Conservation (phyloP, 2,113 vertebrate species). For the Trochalopteron elliotii region DNA sequence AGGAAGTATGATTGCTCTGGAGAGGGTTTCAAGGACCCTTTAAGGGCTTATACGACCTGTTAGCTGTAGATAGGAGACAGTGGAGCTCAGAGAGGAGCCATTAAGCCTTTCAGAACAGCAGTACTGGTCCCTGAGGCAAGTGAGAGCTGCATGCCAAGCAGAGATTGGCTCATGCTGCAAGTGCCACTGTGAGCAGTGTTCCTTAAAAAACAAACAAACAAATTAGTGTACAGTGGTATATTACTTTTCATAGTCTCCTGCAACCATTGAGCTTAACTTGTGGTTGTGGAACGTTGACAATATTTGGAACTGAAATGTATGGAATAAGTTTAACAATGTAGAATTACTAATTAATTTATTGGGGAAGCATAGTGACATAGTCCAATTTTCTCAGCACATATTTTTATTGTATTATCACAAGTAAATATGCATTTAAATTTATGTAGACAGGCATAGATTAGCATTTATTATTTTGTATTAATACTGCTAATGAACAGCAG, state of each 20-base stretch:
- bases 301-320: background rate
- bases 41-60: slow-evolving; percentile 8
- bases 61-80: slow-evolving; percentile 19
- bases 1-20: slow-evolving; percentile 1
- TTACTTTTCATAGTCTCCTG: background rate
- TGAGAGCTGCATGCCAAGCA: background rate
- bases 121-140: background rate
- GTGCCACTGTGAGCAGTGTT: background rate
- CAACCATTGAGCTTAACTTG: background rate
- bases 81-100: background rate
- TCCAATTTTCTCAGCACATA: background rate
- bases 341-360: background rate
- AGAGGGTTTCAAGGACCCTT: slow-evolving; percentile 32
- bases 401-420: background rate
- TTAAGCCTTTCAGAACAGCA: slow-evolving; percentile 15
- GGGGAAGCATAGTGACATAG: background rate
- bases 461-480: background rate
- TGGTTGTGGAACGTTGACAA: background rate
- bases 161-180: background rate
- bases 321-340: background rate
- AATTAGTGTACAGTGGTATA: background rate
- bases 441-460: background rate
- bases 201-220: background rate
- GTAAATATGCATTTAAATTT: background rate
- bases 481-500: background rate